Conservation (phyloP, 2,797 vertebrate genomes). For the Pachyuromys duprasi region DNA sequence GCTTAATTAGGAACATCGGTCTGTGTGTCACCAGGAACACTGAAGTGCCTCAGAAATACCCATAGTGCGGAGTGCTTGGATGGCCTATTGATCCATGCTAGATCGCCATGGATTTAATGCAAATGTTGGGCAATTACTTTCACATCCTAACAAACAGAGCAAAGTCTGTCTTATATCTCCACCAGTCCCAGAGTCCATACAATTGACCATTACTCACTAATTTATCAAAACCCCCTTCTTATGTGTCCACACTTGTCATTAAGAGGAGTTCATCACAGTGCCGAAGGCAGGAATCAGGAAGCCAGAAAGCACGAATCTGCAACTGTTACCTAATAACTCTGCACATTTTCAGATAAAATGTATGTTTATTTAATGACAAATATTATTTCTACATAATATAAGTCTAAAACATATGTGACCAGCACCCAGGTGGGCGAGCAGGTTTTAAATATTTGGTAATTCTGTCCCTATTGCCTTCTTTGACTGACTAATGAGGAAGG, state of each 20-base stretch:
- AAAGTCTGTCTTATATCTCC: background rate
- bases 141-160: background rate
- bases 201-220: background rate
- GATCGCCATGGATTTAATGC: background rate
- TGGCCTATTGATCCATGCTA: background rate
- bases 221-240: conserved; percentile 3
- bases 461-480: conserved; percentile 5
- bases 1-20: background rate
- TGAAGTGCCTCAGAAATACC: background rate
- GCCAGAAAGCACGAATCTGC: background rate
- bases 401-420: background rate
- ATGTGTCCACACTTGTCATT: background rate
- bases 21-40: background rate
- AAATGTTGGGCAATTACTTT: background rate
- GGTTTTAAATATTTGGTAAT: conserved; percentile 35
- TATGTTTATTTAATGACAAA: conserved; percentile 16
- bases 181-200: background rate
- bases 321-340: background rate
- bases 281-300: background rate
- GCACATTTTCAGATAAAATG: conserved; percentile 27
- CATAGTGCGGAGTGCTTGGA: background rate
- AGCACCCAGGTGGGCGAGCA: background rate
- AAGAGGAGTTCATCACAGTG: background rate
- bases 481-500: conserved; percentile 4
- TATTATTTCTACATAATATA: background rate